These are phyloP conservation scores for Acheta domesticus DNA, from an alignment of 2,888 invertebrate species.

Conservation along the genomic window DNA sequence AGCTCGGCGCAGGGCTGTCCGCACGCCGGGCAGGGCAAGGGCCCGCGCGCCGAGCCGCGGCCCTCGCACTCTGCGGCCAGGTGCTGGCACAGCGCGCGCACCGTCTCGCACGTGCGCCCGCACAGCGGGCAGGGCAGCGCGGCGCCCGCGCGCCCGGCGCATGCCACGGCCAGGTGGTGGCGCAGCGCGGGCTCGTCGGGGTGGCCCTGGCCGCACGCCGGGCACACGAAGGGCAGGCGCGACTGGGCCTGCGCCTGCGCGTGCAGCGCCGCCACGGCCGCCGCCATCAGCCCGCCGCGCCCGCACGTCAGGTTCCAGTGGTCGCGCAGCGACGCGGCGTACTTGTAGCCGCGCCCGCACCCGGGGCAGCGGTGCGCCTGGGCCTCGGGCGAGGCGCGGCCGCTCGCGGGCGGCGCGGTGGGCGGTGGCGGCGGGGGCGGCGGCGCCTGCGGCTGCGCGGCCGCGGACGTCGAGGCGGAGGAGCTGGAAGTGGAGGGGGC, in stretches of 20 bases:
- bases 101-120: background rate
- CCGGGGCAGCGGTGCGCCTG: background rate
- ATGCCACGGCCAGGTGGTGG: background rate
- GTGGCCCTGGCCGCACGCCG: background rate
- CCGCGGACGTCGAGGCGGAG: background rate
- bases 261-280: background rate
- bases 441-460: background rate
- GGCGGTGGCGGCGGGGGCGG: background rate
- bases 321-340: background rate
- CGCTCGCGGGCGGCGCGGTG: background rate
- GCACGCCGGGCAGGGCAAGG: background rate
- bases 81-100: background rate
- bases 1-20: background rate
- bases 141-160: background rate
- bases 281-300: background rate
- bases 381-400: background rate
- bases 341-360: slow-evolving; percentile 24
- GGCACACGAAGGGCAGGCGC: slow-evolving; percentile 8
- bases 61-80: background rate
- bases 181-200: background rate
- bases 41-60: background rate
- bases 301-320: slow-evolving; percentile 24
- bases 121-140: slow-evolving; percentile 2
- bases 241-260: background rate
- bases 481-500: background rate